Percentiles rank a stretch among this genome's conserved stretches.
Conservation (phyloP, 2,113 vertebrate genomes). For the Sinocyclocheilus anshuiensis region DNA sequence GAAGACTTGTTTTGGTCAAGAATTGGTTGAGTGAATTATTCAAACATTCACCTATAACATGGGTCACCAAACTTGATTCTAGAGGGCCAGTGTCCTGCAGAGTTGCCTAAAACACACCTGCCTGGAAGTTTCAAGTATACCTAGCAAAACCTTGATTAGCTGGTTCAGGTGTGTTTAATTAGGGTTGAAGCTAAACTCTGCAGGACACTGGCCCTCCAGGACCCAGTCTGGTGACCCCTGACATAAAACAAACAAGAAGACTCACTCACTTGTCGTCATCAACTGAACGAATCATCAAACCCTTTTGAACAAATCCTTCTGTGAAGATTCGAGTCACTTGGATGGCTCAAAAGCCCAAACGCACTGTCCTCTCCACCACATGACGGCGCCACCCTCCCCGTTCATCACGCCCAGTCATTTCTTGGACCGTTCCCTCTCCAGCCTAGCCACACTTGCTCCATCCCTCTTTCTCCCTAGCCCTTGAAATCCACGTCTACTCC, state of each 20-base stretch:
- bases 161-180: no score
- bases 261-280: background rate
- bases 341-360: background rate
- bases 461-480: background rate
- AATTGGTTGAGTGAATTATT: background rate
- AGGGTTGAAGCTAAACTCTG: no score
- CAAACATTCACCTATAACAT: background rate
- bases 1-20: background rate
- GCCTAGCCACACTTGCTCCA: slow-evolving; percentile 14
- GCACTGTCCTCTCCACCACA: slow-evolving; percentile 28
- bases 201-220: no score
- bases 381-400: slow-evolving; percentile 15
- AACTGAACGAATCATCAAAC: background rate
- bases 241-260: background rate
- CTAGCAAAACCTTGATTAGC: no score
- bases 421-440: slow-evolving; percentile 10
- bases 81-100: no score
- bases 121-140: no score
- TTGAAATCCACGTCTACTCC: slow-evolving; percentile 29
- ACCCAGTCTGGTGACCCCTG: no score
- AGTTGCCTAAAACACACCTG: no score
- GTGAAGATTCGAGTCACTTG: background rate
- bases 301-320: background rate
- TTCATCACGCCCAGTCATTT: slow-evolving; percentile 32
- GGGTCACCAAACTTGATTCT: no score